These are phyloP conservation scores for Pseudotriccus pelzelni DNA, from an alignment of 2,797 vertebrate genomes.

Conservation along the genomic window DNA sequence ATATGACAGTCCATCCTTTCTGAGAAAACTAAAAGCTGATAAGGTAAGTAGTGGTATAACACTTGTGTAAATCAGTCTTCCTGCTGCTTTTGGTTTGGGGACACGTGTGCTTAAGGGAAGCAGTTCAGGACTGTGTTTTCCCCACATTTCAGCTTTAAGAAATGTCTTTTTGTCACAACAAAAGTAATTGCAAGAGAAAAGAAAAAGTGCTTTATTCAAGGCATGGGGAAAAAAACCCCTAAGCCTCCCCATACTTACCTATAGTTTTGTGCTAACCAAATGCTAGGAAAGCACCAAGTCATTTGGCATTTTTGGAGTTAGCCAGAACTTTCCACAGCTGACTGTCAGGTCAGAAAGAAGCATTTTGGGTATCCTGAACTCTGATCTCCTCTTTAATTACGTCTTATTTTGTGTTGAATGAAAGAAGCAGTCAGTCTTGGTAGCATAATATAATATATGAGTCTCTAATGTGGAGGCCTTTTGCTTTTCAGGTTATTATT, in stretches of 20 bases:
- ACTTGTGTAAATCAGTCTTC: accelerated
- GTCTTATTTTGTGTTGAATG: background rate
- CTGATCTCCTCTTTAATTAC: background rate
- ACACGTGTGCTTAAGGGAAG: background rate
- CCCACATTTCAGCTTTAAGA: background rate
- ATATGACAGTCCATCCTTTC: constrained; percentile 95
- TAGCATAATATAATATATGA: background rate
- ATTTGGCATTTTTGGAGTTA: background rate
- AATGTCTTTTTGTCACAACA: background rate
- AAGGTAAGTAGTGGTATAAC: constrained; percentile 81
- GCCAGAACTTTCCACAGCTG: background rate
- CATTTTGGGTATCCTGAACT: background rate
- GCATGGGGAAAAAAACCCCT: background rate
- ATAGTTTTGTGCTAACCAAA: background rate
- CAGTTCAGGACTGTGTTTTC: background rate
- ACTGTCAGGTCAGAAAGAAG: background rate
- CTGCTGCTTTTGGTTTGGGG: background rate
- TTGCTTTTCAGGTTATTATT: background rate
- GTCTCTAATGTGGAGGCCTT: background rate
- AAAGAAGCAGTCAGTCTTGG: background rate
- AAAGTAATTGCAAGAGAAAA: background rate
- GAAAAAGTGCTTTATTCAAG: background rate
- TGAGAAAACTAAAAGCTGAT: constrained; percentile 96
- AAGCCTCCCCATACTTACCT: background rate
- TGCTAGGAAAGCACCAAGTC: background rate